Conservation (phyloP, 2,888 invertebrate species). For the Trichogramma dendrolimi region DNA sequence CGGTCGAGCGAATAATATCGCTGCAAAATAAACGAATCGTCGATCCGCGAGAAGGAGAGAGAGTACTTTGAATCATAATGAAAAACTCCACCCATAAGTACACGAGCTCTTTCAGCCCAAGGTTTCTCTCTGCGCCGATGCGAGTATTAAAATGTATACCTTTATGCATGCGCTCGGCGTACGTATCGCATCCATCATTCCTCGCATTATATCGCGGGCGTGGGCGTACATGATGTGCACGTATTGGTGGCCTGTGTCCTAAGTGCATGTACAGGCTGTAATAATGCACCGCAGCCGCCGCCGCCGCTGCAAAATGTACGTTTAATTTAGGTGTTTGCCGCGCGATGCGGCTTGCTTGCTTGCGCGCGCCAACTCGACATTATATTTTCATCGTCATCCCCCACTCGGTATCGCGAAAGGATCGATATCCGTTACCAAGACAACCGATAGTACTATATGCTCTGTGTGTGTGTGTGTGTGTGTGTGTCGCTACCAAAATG, state of each 20-base stretch:
- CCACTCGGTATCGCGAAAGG: too few relatives aligned
- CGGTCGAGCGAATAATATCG: too few relatives aligned
- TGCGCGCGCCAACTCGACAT: too few relatives aligned
- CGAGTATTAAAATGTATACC: slow-evolving; percentile 15
- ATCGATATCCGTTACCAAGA: too few relatives aligned
- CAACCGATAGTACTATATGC: too few relatives aligned
- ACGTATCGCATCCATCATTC: slow-evolving; percentile 51
- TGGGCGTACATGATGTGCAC: slow-evolving; percentile 44
- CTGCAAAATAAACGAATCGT: background rate
- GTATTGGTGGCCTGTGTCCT: too few relatives aligned
- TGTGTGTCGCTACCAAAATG: slow-evolving; percentile 9
- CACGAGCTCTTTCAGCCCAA: slow-evolving; percentile 31
- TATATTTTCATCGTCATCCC: too few relatives aligned
- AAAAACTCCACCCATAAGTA: slow-evolving; percentile 46
- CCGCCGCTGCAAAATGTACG: too few relatives aligned
- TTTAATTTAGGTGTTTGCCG: too few relatives aligned
- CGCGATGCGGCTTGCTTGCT: too few relatives aligned
- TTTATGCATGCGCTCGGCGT: slow-evolving; percentile 10
- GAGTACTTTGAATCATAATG: slow-evolving; percentile 43
- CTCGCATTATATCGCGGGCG: slow-evolving; percentile 30
- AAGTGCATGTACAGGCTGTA: too few relatives aligned
- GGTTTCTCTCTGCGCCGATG: slow-evolving; percentile 32
- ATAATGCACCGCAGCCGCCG: too few relatives aligned
- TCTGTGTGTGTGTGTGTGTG: background rate
- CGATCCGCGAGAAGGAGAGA: slow-evolving; percentile 26